Conservation (phyloP, 2,888 invertebrate genomes). For the Mayetiola destructor region DNA sequence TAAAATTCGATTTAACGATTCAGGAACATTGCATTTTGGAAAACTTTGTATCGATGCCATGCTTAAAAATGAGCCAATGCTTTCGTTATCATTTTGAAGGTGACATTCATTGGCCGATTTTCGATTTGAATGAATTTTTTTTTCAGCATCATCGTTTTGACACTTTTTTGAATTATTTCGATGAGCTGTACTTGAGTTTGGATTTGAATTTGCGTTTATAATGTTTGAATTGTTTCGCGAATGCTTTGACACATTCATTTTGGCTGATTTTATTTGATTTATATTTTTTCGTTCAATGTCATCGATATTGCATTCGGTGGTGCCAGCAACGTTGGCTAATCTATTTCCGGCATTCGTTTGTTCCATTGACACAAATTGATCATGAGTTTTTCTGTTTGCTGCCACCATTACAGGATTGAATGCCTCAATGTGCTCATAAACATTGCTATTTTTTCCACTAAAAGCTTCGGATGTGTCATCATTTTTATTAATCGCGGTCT, state of each 20-base stretch:
- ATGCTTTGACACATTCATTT: too few species aligned
- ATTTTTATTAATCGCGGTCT: not conserved
- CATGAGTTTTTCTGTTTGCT: not conserved
- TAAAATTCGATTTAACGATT: conserved; percentile 61
- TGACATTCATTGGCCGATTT: conserved; percentile 17
- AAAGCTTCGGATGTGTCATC: conserved; percentile 2
- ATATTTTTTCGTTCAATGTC: conserved; percentile 1
- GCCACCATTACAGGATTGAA: conserved; percentile 27
- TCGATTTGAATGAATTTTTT: conserved; percentile 5
- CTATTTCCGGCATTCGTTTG: not conserved
- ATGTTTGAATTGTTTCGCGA: too few species aligned
- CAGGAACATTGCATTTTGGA: conserved; percentile 61
- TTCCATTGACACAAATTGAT: not conserved
- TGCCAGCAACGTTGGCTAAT: not conserved
- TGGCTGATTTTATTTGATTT: too few species aligned
- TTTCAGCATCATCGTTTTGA: too few species aligned
- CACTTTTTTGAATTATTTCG: too few species aligned
- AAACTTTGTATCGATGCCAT: conserved; percentile 80
- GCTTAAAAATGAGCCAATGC: conserved; percentile 65
- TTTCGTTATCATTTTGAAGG: conserved; percentile 35
- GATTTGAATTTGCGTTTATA: too few species aligned
- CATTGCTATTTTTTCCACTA: conserved; percentile 22
- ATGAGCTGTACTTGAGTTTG: too few species aligned
- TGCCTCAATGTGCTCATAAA: conserved; percentile 30
- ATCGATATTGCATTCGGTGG: too few species aligned